Percentiles rank a stretch among this genome's conserved stretches.
phyloP scores from a whole-genome alignment of 2,888 invertebrate genomes.

The Coremacera marginata region DNA sequence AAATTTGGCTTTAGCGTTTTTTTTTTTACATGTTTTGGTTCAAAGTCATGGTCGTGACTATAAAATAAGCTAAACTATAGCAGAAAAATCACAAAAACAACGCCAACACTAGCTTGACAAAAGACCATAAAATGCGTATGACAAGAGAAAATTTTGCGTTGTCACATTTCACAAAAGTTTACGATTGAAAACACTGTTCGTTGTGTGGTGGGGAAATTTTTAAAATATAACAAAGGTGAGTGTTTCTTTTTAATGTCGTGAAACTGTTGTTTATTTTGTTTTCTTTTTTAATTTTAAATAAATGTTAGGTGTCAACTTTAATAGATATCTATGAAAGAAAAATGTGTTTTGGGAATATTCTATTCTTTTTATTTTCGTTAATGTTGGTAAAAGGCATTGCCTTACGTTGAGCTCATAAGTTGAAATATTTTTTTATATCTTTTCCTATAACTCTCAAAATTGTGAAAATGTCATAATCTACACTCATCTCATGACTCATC shows the following conservation, averaged over 20 bases:
- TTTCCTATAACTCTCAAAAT: too few relatives aligned
- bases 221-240: background rate
- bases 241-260: too few relatives aligned
- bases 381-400: too few relatives aligned
- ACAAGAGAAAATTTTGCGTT: background rate
- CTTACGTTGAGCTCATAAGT: too few relatives aligned
- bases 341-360: too few relatives aligned
- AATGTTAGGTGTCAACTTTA: too few relatives aligned
- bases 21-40: conserved; percentile 30
- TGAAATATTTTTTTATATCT: too few relatives aligned
- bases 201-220: background rate
- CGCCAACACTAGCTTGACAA: background rate
- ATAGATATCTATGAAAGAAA: too few relatives aligned
- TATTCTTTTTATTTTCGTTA: too few relatives aligned
- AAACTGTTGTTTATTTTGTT: too few relatives aligned
- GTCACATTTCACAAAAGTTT: background rate
- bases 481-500: background rate
- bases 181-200: background rate
- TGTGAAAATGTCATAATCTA: too few relatives aligned
- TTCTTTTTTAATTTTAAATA: too few relatives aligned
- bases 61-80: conserved; percentile 18
- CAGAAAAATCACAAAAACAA: background rate
- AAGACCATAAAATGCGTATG: background rate
- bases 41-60: conserved; percentile 43
- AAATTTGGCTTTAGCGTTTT: background rate